Percentiles rank a stretch among this genome's conserved stretches.
Conservation (phyloP, 2,888 invertebrate genomes). For the Anaspis maculata region DNA sequence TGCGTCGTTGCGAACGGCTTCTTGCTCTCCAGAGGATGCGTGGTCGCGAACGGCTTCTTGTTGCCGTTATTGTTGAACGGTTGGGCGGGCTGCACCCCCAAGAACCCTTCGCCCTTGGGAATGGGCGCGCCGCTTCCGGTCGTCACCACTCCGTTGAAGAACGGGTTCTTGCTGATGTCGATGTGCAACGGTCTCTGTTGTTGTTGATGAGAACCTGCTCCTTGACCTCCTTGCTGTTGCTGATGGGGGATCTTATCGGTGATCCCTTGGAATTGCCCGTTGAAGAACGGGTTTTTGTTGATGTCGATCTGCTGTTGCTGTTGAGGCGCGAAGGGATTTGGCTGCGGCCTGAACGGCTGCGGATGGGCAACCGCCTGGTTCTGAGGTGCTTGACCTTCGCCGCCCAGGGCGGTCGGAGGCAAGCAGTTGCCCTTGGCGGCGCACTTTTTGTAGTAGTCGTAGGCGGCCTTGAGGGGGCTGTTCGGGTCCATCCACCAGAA, state of each 20-base stretch:
- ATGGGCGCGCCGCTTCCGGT: slow-evolving; percentile 33
- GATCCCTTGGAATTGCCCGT: slow-evolving; percentile 25
- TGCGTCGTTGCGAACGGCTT: slow-evolving; percentile 1
- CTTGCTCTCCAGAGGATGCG: slow-evolving; percentile 18
- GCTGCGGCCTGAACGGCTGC: too few relatives aligned
- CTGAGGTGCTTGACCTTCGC: neutral
- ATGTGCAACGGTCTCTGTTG: slow-evolving; percentile 4
- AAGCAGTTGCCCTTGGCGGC: slow-evolving; percentile 28
- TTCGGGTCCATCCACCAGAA: slow-evolving; percentile 57
- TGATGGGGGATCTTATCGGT: neutral
- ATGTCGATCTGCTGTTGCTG: slow-evolving; percentile 19
- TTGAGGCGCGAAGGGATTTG: slow-evolving; percentile 6
- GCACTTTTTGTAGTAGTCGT: slow-evolving; percentile 38
- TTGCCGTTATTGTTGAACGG: slow-evolving; percentile 20
- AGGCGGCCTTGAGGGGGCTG: slow-evolving; percentile 49
- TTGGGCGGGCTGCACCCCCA: slow-evolving; percentile 36
- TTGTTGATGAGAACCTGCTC: neutral
- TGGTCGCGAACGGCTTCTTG: slow-evolving; percentile 22
- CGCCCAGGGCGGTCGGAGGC: slow-evolving; percentile 11
- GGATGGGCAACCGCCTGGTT: too few relatives aligned
- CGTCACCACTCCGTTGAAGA: slow-evolving; percentile 27
- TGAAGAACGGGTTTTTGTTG: slow-evolving; percentile 34
- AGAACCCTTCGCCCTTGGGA: slow-evolving; percentile 31
- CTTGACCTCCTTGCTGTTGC: neutral
- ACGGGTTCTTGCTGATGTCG: slow-evolving; percentile 29